Base-by-base conservation (phyloP, 2,797 vertebrate genomes). In the Potorous gilbertii region DNA sequence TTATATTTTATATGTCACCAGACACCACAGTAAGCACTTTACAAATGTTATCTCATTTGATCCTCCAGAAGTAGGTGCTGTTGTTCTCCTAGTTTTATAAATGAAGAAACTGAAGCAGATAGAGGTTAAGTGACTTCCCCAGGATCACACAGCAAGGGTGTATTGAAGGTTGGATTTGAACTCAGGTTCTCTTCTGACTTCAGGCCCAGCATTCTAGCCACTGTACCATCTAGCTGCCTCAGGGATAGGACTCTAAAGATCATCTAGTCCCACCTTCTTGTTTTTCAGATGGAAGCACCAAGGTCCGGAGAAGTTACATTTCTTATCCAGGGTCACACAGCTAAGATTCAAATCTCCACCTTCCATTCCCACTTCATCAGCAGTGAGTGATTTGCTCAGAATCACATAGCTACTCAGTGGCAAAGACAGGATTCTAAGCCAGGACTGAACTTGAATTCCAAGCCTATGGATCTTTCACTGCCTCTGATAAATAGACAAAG, bases 161-260 rank as follows among this genome's bases (percentile, higher is more conserved):
- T 55, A 90, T 81, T n/a, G 34, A 81, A 92, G 55, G 1, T 93
- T 56, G 96, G 21, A 52, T 93, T 62, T 52, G 54, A 55, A 62
- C 21, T 40, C 54, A 0, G n/a, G 94, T 40, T 50, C 28, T 21
- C 10, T 52, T 34, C n/a, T 54, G 28, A 10, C 24, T 92, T 27
- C 0, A 4, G 50, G 81, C 55, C n/a, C 66, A 74, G n/a, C 6
- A 21, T 40, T 40, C 66, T 40, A 74, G 40, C 40, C 74, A 81
- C n/a, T 66, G 34, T n/a, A 18, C 34, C 16, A 74, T 21, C 14
- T 74, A 74, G 13, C n/a, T 81, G 21, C n/a, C n/a, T 46, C 74
- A 3, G 40, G 74, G 8, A 9, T 1, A 40, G n/a, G 21, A 21
- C 66, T 18, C 14, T 74, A 74, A 74, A 40, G 66, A 40, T 74